phyloP scores from a whole-genome alignment of 2,113 vertebrate genomes.

The Sebastes schlegelii region DNA sequence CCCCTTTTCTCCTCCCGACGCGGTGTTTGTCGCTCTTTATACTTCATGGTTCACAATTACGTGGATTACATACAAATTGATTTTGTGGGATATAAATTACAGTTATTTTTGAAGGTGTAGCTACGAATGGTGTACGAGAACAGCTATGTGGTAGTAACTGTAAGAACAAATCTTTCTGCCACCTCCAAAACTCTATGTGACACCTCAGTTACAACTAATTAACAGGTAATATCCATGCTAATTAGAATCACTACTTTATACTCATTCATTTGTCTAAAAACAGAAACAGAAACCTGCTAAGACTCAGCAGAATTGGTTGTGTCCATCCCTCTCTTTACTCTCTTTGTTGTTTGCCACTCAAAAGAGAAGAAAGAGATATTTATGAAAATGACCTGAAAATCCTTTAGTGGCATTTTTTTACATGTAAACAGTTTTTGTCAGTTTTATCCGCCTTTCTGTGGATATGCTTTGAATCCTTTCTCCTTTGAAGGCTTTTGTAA shows the following conservation, averaged over 20 bases:
- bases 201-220: background rate
- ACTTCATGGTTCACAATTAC: too few species aligned
- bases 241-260: background rate
- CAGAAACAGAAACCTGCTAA: background rate
- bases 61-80: too few species aligned
- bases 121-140: too few species aligned
- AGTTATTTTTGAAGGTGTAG: too few species aligned
- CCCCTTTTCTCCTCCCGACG: too few species aligned
- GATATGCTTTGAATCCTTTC: background rate
- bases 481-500: conserved; percentile 24
- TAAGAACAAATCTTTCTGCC: background rate
- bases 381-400: background rate
- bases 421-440: background rate
- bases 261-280: background rate
- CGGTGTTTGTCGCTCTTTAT: too few species aligned
- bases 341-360: background rate
- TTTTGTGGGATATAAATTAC: too few species aligned
- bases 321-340: background rate
- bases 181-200: background rate
- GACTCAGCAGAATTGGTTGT: background rate
- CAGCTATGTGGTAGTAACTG: background rate
- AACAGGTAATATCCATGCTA: background rate
- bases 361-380: background rate
- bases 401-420: background rate
- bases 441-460: background rate